phyloP scores from a whole-genome alignment of 2,888 invertebrate species.

The Pilophorus perplexus region DNA sequence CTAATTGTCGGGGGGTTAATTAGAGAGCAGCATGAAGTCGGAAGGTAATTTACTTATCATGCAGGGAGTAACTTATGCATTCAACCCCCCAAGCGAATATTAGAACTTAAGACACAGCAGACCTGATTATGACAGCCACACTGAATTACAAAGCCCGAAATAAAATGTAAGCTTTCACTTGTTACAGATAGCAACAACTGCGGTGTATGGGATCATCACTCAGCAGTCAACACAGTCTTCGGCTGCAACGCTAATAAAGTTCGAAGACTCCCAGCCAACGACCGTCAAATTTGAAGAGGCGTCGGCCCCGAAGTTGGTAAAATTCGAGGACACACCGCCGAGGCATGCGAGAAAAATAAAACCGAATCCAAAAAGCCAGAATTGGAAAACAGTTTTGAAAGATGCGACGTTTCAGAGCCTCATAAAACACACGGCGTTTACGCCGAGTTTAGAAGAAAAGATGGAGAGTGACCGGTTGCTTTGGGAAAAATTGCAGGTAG shows the following conservation, averaged over 20 bases:
- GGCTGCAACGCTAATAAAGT: no score
- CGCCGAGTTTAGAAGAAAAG: constrained; percentile 47
- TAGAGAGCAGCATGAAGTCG: no score
- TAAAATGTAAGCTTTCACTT: no score
- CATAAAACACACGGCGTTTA: constrained; percentile 45
- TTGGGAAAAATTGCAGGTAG: constrained; percentile 45
- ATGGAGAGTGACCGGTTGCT: constrained; percentile 46
- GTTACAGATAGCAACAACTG: constrained; percentile 7
- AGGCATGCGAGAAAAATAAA: constrained; percentile 12
- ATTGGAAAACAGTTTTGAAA: constrained; percentile 45
- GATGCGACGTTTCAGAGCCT: constrained; percentile 47
- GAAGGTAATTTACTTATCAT: no score
- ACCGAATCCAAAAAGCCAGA: constrained; percentile 3
- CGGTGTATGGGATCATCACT: constrained; percentile 19
- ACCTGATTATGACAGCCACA: no score
- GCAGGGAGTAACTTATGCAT: no score
- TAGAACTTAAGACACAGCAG: no score
- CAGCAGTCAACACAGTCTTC: background rate
- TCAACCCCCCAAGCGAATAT: no score
- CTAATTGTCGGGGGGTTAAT: background rate
- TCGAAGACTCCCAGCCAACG: no score
- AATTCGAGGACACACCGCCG: background rate
- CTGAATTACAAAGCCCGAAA: no score
- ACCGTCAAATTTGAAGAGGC: constrained; percentile 6
- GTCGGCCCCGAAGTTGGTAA: background rate